Evolutionary conservation across 2,797 vertebrate species (phyloP).

Genomic region (Neopelma chrysocephalum): DNA sequence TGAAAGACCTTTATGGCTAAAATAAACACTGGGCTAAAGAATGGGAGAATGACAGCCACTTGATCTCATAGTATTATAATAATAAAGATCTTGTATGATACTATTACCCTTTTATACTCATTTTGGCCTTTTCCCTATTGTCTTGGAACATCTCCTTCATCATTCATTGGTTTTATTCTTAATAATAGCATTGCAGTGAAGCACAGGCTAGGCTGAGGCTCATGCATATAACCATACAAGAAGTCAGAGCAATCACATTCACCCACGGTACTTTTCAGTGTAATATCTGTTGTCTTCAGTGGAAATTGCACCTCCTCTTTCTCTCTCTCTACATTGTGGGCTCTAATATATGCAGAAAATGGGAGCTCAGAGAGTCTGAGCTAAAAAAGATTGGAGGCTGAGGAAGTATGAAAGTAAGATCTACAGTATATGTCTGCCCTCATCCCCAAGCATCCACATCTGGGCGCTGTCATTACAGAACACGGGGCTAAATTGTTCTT

Average conservation of each 20-base stretch:
- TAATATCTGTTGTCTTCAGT: not conserved
- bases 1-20: not conserved
- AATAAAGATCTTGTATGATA: not conserved
- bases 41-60: not conserved
- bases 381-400: not conserved
- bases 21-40: not conserved
- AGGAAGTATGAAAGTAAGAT: not conserved
- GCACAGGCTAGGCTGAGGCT: not conserved
- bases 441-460: not conserved
- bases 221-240: not conserved
- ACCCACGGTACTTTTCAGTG: not conserved
- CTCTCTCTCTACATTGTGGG: not conserved
- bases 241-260: not conserved
- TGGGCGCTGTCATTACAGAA: not conserved
- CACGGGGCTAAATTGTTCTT: not conserved
- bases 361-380: not conserved
- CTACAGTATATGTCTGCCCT: rapidly evolving
- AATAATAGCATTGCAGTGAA: not conserved
- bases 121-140: not conserved
- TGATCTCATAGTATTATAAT: not conserved
- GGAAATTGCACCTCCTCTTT: not conserved
- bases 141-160: not conserved
- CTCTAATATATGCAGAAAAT: not conserved
- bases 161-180: constrained; percentile 3
- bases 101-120: not conserved